Evolutionary conservation across 1,140 invertebrate species (phyloP), one percentile per base, ranked within the genome.

Genomic region (Caerostris darwini): DNA sequence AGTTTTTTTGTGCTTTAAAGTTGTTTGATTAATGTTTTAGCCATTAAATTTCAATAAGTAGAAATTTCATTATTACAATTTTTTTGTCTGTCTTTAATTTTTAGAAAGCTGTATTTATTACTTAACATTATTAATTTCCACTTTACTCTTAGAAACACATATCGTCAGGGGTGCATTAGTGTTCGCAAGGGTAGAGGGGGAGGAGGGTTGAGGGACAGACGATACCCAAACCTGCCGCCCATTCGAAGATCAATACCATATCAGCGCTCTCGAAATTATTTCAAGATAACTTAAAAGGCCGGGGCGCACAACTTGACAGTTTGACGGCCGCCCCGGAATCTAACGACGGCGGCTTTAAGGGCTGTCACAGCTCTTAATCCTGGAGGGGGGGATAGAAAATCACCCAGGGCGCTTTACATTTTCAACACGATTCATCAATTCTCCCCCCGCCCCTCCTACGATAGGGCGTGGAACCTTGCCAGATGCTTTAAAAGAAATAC

Each of bases 401-500:
- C 54, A 58, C 83, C 86, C 50, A 88, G 59, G 61, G 86, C 86
- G 86, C 86, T 88, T 64, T 88, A 85, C 81, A 92, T 85, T 92
- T 92, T 92, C 81, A 85, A 92, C 90, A 85, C 90, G 71, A 91
- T 82, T 91, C 77, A 69, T 91, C 90, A 91, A 69, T 91, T 91
- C 59, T 56, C n/a, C 10, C 17, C n/a, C 19, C 53, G 34, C 50
- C 54, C 17, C 6, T 17, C 8, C 67, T 34, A 19, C 12, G 86
- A 50, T 71, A 77, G 54, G 82, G n/a, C 69, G 59, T 56, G 67
- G 67, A 93, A 71, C 57, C 59, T 12, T 57, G 69, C 85, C 92
- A 89, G 92, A 93, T 93, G 92, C 92, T 87, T 93, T 86, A 87
- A 93, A 93, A 93, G 83, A 93, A 93, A 93, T 87, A 77, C 64